phyloP scores from a whole-genome alignment of 2,113 vertebrate genomes.

The Spermophilus dauricus region DNA sequence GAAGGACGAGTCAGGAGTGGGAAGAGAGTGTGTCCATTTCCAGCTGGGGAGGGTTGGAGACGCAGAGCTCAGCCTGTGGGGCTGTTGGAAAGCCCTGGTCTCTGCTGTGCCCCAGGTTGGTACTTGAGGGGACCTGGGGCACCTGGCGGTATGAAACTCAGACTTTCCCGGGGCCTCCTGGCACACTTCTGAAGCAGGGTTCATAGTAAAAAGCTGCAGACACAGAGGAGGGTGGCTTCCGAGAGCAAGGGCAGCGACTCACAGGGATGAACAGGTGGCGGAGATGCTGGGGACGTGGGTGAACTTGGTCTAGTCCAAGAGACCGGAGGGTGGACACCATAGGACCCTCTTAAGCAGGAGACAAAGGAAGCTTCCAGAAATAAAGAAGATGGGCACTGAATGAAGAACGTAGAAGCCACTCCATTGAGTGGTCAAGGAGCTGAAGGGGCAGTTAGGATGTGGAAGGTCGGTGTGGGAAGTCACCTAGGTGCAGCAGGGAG shows the following conservation, averaged over 20 bases:
- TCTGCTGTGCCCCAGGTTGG: not conserved
- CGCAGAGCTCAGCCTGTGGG: not conserved
- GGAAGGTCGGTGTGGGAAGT: not conserved
- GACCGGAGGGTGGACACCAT: fast-evolving
- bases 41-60: fast-evolving
- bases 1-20: not conserved
- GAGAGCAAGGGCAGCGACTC: not conserved
- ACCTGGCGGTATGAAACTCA: fast-evolving
- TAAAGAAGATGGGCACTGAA: not conserved
- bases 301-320: not conserved
- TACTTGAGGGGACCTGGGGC: not conserved
- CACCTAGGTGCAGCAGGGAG: not conserved
- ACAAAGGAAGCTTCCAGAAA: not conserved
- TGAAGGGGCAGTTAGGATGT: not conserved
- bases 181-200: too few relatives aligned
- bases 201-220: not conserved
- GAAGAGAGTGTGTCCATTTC: fast-evolving
- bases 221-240: not conserved
- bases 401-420: too few relatives aligned
- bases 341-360: too few relatives aligned
- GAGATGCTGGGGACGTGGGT: not conserved
- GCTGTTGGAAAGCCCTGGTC: not conserved
- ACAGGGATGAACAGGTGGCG: not conserved
- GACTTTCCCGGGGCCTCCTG: not conserved
- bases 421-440: not conserved